A percentile compares a stretch with the other conserved stretches of the same genome.
phyloP scores from a whole-genome alignment of 1,140 invertebrate genomes.

The Littorina saxatilis region DNA sequence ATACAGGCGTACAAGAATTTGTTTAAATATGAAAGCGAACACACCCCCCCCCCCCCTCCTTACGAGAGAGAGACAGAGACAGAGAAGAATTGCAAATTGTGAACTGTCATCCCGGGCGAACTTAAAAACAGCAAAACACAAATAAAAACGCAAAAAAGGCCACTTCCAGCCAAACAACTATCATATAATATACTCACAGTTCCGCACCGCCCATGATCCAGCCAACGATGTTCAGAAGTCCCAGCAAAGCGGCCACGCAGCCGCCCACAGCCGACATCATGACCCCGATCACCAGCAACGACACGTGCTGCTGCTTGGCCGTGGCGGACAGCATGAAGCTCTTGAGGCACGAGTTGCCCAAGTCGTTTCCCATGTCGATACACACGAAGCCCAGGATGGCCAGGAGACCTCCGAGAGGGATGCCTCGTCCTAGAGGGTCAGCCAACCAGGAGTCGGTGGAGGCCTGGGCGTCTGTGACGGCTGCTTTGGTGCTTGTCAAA shows the following conservation, averaged over 20 bases:
- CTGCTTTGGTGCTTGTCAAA: too few relatives aligned
- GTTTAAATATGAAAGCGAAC: background rate
- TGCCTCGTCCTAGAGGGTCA: background rate
- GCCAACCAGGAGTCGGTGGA: background rate
- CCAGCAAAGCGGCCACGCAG: slow-evolving; percentile 12
- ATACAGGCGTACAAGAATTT: background rate
- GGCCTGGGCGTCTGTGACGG: background rate
- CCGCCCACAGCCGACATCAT: slow-evolving; percentile 27
- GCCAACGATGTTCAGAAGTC: slow-evolving; percentile 17
- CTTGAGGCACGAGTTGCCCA: slow-evolving; percentile 28
- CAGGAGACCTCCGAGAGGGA: slow-evolving; percentile 8
- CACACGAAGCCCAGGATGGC: slow-evolving; percentile 13
- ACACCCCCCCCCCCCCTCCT: too few relatives aligned
- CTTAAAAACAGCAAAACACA: too few relatives aligned
- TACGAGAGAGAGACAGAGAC: too few relatives aligned
- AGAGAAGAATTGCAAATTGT: too few relatives aligned
- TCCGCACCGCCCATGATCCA: background rate
- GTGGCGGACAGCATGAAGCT: slow-evolving; percentile 20
- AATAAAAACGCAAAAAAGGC: too few relatives aligned
- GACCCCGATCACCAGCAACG: slow-evolving; percentile 30
- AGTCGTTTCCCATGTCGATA: slow-evolving; percentile 22
- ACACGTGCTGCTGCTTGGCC: slow-evolving; percentile 2
- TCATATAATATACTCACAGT: slow-evolving; percentile 18
- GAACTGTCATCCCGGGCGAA: too few relatives aligned
- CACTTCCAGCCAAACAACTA: too few relatives aligned